Conservation (phyloP, 2,797 vertebrate genomes). For the Neomorphus geoffroyi region DNA sequence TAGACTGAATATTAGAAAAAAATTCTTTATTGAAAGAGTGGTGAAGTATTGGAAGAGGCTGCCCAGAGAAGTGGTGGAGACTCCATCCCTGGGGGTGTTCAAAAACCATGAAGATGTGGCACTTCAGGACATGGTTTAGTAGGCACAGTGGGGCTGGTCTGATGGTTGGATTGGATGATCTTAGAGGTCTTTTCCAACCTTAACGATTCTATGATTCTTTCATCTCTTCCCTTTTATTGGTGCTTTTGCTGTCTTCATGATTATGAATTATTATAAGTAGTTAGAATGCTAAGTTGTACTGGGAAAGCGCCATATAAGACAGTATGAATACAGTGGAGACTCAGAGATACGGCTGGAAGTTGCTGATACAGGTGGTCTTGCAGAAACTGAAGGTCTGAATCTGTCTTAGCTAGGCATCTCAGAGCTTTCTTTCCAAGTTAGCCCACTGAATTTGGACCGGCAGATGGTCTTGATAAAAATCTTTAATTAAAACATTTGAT, state of each 20-base stretch:
- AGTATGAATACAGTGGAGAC: neutral
- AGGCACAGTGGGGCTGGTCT: no score
- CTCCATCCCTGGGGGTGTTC: no score
- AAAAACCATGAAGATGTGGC: no score
- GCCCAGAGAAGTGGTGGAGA: no score
- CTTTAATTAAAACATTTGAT: neutral
- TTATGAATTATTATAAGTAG: neutral
- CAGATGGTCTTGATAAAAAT: neutral
- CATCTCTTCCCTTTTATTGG: neutral
- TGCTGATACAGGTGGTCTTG: neutral
- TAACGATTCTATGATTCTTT: neutral
- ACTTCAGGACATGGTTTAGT: no score
- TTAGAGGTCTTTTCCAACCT: no score
- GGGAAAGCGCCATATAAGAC: neutral
- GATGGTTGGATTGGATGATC: no score
- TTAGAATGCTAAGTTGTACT: neutral
- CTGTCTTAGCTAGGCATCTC: neutral
- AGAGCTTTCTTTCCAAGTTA: neutral
- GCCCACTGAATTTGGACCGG: neutral
- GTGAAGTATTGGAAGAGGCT: no score
- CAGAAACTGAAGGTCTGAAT: neutral
- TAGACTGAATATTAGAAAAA: no score
- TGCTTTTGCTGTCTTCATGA: neutral
- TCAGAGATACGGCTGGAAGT: neutral
- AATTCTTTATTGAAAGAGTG: no score